Evolutionary conservation across 2,113 vertebrate species (phyloP).

Genomic region (Galeopterus variegatus): DNA sequence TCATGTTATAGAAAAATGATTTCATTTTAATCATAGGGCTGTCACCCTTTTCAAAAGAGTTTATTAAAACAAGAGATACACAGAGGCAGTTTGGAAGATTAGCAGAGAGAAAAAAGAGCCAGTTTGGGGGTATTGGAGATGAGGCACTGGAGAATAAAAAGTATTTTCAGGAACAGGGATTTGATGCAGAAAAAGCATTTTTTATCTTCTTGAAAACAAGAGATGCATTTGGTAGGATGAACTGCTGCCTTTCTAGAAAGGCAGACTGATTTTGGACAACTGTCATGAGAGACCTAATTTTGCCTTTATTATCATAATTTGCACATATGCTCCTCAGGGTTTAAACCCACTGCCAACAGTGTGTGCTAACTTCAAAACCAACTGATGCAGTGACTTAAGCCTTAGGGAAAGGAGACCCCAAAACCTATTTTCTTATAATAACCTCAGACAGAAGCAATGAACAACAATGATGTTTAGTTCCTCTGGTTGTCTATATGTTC

Average conservation of each 20-base stretch:
- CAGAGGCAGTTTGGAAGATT: neutral
- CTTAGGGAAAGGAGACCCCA: neutral
- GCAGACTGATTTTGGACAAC: neutral
- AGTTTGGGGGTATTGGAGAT: neutral
- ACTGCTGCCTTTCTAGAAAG: conserved; percentile 18
- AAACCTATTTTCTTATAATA: neutral
- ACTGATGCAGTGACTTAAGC: neutral
- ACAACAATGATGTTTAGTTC: neutral
- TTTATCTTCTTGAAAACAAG: conserved; percentile 32
- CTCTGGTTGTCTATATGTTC: neutral
- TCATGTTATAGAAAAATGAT: neutral
- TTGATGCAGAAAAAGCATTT: neutral
- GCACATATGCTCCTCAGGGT: neutral
- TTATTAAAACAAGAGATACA: neutral
- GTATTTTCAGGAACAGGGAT: neutral
- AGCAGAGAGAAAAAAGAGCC: neutral
- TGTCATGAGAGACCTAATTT: conserved; percentile 2
- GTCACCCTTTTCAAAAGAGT: neutral
- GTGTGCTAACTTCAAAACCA: neutral
- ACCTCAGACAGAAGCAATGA: neutral
- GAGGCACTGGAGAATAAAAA: neutral
- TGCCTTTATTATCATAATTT: conserved; percentile 18
- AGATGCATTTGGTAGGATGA: conserved; percentile 11
- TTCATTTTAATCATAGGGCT: neutral
- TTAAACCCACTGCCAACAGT: neutral